Evolutionary conservation across 2,113 vertebrate species (phyloP), one percentile per base, ranked within the genome.

Genomic region (Galemys pyrenaicus): DNA sequence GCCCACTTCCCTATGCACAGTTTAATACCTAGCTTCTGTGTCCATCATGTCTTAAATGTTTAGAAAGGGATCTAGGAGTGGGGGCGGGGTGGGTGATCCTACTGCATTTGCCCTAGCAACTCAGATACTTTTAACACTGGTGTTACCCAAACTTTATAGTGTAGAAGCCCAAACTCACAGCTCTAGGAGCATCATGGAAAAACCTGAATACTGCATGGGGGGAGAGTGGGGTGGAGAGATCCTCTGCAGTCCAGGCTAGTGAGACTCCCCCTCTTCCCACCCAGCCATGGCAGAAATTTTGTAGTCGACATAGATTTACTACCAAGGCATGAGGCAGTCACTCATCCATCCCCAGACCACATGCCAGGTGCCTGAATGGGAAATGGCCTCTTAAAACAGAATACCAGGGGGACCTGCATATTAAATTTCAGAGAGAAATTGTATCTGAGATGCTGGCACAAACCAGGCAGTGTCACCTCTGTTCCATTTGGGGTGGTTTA

Each of bases 381-480:
- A 87, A 64, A 73, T 46, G 30, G 80, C 84, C 95, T 83, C 92
- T 81, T 78, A 49, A 65, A 91, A 77, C 86, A 73, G 54, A 91
- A 87, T 1, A 19, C 1, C 74, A 15, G 1, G 32, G 37, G 54
- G 49, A 44, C 12, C 49, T 44, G 70, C 92, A 75, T 19, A 82
- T 85, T 94, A 82, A 74, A 87, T 94, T 58, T 93, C 0, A 0
- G 71, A 62, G 78, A 94, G 89, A 78, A 37, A 58, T 4, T 67
- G 77, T 82, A 71, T 60, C 60, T 3, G 82, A 89, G 60, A 89
- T 49, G 54, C 86, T 89, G 95, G 80, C 1, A 75, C 67, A 94
- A 96, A 51, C 74, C 81, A 93, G 96, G 85, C 46, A 94, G 78
- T 95, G 87, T 95, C 6, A 89, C 92, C 97, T 96, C 64, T 80